These are phyloP conservation scores for Leuctra nigra DNA, from an alignment of 2,888 invertebrate genomes.

Conservation along the genomic window DNA sequence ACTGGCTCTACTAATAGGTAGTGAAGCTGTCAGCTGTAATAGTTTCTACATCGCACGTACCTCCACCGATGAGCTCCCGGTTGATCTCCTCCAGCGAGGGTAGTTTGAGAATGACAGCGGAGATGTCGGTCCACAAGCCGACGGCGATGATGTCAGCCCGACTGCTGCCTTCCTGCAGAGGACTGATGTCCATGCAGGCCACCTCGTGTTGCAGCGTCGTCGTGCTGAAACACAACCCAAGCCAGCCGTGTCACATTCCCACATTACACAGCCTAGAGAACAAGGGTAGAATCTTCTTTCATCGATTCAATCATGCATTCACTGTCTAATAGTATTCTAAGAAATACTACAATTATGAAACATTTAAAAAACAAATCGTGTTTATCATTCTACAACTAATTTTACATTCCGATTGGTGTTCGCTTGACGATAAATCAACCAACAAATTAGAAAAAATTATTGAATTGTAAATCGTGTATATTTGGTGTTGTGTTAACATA, in stretches of 20 bases:
- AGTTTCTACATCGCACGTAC: no score
- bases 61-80: slow-evolving; percentile 82
- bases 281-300: no score
- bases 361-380: neutral
- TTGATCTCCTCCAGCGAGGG: slow-evolving; percentile 76
- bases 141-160: slow-evolving; percentile 76
- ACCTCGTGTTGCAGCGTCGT: slow-evolving; percentile 86
- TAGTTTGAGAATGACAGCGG: slow-evolving; percentile 75
- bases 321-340: no score
- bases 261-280: neutral
- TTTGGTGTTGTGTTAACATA: slow-evolving; percentile 35
- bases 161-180: slow-evolving; percentile 51
- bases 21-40: no score
- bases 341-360: neutral
- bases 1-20: no score
- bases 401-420: no score
- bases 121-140: slow-evolving; percentile 96
- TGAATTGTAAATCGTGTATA: neutral
- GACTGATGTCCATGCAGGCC: slow-evolving; percentile 91
- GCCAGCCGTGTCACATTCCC: neutral
- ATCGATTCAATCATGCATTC: no score
- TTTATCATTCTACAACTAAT: neutral
- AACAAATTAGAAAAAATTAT: neutral
- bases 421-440: no score
- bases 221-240: slow-evolving; percentile 41